Evolutionary conservation across 2,113 vertebrate species (phyloP).

Genomic region (Ornithorhynchus anatinus): DNA sequence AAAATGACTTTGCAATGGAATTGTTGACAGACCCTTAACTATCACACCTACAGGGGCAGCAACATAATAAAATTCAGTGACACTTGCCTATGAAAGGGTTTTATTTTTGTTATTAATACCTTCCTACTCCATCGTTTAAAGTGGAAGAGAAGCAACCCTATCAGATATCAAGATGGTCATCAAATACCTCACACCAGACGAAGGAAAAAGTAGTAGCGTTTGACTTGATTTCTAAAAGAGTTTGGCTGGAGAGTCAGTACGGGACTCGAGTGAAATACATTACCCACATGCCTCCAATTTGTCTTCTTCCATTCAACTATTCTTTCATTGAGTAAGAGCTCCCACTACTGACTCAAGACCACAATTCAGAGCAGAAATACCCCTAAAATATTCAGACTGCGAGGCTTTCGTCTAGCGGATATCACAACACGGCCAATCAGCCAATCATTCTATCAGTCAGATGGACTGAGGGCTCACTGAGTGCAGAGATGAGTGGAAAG

Average conservation of each 20-base stretch:
- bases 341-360: no score
- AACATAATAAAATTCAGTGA: background rate
- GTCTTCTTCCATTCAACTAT: background rate
- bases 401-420: no score
- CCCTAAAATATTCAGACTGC: no score
- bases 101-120: background rate
- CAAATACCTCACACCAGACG: slow-evolving; percentile 1
- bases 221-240: background rate
- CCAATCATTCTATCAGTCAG: no score
- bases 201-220: background rate
- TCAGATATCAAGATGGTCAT: no score
- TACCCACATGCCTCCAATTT: background rate
- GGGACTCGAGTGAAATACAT: background rate
- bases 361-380: background rate
- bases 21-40: background rate
- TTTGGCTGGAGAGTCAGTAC: background rate
- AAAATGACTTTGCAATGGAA: fast-evolving
- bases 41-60: background rate
- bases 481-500: no score
- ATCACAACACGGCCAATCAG: no score
- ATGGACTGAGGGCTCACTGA: no score
- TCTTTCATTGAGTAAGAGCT: background rate
- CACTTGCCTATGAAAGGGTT: background rate
- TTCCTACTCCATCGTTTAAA: background rate
- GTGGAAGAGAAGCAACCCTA: background rate